A percentile compares a stretch with the other conserved stretches of the same genome.
Evolutionary conservation across 2,797 vertebrate species (phyloP).

Genomic region (Chromis chromis): DNA sequence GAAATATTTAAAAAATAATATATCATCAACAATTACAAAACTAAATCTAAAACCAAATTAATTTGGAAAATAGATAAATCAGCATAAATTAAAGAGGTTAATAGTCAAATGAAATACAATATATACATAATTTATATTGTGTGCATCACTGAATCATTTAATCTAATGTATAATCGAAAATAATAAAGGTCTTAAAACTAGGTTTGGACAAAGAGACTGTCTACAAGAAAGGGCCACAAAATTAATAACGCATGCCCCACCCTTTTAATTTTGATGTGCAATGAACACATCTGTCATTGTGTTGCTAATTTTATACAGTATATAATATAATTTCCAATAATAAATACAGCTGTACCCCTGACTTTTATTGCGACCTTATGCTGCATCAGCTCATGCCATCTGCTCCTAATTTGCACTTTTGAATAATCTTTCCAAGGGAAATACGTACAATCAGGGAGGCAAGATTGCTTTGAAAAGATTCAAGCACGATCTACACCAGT

Average conservation of each 20-base stretch:
- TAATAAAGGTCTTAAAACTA: not conserved
- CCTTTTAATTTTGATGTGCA: not conserved
- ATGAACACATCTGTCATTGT: not conserved
- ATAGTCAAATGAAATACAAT: not conserved
- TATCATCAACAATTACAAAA: not conserved
- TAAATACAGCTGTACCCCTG: not conserved
- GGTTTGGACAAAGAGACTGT: not conserved
- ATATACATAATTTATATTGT: not conserved
- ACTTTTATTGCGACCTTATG: not conserved
- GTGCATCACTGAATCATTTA: not conserved
- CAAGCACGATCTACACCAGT: slow-evolving; percentile 13
- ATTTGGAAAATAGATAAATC: not conserved
- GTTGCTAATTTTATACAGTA: not conserved
- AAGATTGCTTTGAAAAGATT: slow-evolving; percentile 5
- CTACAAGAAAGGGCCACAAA: too few relatives aligned
- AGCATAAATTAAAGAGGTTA: not conserved
- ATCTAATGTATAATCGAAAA: not conserved
- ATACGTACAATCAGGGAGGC: not conserved
- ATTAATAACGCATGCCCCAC: too few relatives aligned
- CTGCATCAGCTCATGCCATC: slow-evolving; percentile 4
- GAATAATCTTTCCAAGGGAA: slow-evolving; percentile 1
- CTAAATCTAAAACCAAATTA: not conserved
- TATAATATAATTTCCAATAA: not conserved
- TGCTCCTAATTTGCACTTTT: not conserved
- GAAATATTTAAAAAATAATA: not conserved